These are phyloP conservation scores for Helicorthomorpha holstii DNA, from an alignment of 1,140 invertebrate genomes.

Conservation along the genomic window DNA sequence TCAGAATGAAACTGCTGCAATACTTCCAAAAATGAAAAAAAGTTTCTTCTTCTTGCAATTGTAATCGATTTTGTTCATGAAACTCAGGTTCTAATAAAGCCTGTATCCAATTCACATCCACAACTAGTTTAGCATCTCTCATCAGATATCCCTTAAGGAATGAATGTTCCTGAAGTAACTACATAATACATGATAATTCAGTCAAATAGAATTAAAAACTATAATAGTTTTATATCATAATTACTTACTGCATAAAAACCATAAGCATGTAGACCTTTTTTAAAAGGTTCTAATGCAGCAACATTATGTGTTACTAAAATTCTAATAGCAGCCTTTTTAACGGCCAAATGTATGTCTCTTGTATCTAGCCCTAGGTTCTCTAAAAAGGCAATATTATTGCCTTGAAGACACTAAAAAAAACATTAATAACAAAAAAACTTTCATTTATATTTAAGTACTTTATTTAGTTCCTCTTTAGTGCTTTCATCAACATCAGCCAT, in stretches of 20 bases:
- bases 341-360: not conserved
- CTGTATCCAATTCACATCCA: not conserved
- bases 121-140: not conserved
- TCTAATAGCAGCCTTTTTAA: not conserved
- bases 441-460: not conserved
- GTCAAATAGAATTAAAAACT: not conserved
- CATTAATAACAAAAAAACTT: not conserved
- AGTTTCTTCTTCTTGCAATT: not conserved
- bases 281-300: not conserved
- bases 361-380: not conserved
- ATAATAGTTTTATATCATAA: not conserved
- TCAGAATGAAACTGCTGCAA: no score
- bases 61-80: not conserved
- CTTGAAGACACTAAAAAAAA: not conserved
- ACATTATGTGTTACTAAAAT: not conserved
- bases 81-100: not conserved
- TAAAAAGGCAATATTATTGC: not conserved
- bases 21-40: no score
- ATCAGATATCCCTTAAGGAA: not conserved
- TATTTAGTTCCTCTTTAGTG: not conserved
- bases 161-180: not conserved
- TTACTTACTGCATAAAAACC: not conserved
- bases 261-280: not conserved
- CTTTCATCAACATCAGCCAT: not conserved
- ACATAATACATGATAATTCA: not conserved